A percentile compares a stretch with the other conserved stretches of the same genome.
phyloP scores from a whole-genome alignment of 2,888 invertebrate species.

The Ormyrus thymus region DNA sequence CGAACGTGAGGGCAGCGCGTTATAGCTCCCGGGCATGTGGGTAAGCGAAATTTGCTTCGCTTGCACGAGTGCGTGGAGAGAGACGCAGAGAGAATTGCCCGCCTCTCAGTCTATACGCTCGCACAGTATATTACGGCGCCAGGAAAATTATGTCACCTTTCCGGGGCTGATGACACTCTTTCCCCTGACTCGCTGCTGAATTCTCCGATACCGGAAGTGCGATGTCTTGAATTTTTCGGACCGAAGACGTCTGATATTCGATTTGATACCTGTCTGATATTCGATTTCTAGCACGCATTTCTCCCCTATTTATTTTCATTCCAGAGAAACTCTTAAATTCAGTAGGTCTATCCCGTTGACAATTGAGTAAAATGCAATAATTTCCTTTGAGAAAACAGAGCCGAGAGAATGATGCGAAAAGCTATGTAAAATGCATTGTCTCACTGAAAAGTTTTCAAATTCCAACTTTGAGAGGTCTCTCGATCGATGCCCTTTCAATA shows the following conservation, averaged over 20 bases:
- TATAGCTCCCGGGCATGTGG: slow-evolving; percentile 17
- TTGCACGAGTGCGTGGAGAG: slow-evolving; percentile 25
- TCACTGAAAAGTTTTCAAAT: slow-evolving; percentile 27
- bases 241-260: too few relatives aligned
- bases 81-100: slow-evolving; percentile 5
- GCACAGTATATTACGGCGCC: slow-evolving; percentile 31
- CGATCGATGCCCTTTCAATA: slow-evolving; percentile 25
- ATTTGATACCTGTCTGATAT: too few relatives aligned
- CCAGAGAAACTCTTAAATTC: too few relatives aligned
- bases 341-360: too few relatives aligned
- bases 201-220: too few relatives aligned
- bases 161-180: not conserved
- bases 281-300: too few relatives aligned
- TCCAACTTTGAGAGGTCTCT: slow-evolving; percentile 7
- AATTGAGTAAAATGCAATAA: too few relatives aligned
- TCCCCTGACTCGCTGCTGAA: not conserved
- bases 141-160: slow-evolving; percentile 44
- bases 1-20: slow-evolving; percentile 38
- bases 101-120: slow-evolving; percentile 13
- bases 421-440: slow-evolving; percentile 12
- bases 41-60: slow-evolving; percentile 45
- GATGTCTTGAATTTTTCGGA: too few relatives aligned
- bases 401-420: not conserved
- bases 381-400: too few relatives aligned
- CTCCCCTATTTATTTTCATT: too few relatives aligned